Evolutionary conservation across 2,113 vertebrate species (phyloP).

Genomic region (Chloropsis cyanopogon): DNA sequence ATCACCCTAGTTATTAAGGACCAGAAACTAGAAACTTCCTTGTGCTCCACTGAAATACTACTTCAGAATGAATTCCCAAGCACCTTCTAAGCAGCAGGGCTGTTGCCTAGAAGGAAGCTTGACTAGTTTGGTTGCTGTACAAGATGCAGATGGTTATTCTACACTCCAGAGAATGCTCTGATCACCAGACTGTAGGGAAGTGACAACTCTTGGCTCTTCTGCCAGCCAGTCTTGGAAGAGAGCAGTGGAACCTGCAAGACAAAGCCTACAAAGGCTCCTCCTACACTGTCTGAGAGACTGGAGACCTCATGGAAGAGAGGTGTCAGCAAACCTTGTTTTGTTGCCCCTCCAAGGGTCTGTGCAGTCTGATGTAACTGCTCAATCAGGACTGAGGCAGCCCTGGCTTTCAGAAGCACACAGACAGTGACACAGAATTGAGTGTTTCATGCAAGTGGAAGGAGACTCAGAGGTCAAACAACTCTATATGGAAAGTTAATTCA

Average conservation of each 20-base stretch:
- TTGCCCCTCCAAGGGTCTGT: accelerated
- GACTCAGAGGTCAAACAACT: neutral
- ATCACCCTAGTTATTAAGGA: neutral
- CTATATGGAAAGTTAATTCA: neutral
- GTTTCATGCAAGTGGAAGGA: neutral
- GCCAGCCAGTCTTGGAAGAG: neutral
- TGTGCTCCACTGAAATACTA: neutral
- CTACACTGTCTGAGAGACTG: neutral
- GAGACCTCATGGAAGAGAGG: neutral
- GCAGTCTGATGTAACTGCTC: neutral
- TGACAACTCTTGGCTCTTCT: neutral
- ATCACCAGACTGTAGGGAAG: neutral
- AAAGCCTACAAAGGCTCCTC: neutral
- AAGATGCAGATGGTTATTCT: neutral
- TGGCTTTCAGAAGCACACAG: neutral
- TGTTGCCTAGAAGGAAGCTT: neutral
- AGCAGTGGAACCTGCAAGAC: neutral
- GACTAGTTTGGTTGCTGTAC: neutral
- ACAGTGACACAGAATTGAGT: neutral
- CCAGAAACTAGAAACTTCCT: neutral
- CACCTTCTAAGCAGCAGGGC: neutral
- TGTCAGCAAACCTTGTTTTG: neutral
- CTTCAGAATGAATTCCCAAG: neutral
- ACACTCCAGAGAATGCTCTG: neutral
- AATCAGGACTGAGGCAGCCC: neutral